Base-by-base conservation (phyloP, 2,113 vertebrate species). In the Oryzias javanicus region DNA sequence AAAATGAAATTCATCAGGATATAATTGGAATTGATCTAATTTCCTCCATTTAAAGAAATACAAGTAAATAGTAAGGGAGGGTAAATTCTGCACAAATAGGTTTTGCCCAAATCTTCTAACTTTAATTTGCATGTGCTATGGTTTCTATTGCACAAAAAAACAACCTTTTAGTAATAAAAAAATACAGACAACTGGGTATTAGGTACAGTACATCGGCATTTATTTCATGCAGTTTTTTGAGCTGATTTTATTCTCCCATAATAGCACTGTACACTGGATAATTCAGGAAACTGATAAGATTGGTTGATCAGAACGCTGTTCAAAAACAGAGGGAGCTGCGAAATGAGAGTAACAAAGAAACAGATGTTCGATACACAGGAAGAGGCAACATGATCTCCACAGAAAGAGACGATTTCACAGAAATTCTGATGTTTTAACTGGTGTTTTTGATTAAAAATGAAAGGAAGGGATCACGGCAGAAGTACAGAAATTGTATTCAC, bases 211-310 rank as follows among this genome's bases (percentile, higher is more conserved):
- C 92, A 91, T 91, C 93, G 94, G 94, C 91, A 92, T 95, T 96
- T 96, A 98, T 96, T 94, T 92, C 94, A 96, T 95, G 95, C 93
- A 92, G 92, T 87, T 90, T 90, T 94, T 94, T 94, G 92, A 92
- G 93, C 90, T 91, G 90, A 94, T 94, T 92, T 89, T 76, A 89
- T 93, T 94, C 85, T 79, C 90, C 93, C 89, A 76, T 85, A 12
- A 35, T 13, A 89, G 87, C 88, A 91, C 90, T 93, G 90, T 92
- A 94, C 90, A 94, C 86, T 88, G 91, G 84, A 92, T 84, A 90
- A 89, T 91, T 86, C 84, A 88, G 86, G 84, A 89, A 84, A 89
- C 53, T 52, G 68, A 87, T 80, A 84, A 84, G 88, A 88, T 84
- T 86, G 89, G 86, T 90, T 86, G 86, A 89, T 92, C 89, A 52